Evolutionary conservation across 2,113 vertebrate genomes (phyloP), one percentile per base, ranked within the genome.

Genomic region (Paraplagusia blochii): DNA sequence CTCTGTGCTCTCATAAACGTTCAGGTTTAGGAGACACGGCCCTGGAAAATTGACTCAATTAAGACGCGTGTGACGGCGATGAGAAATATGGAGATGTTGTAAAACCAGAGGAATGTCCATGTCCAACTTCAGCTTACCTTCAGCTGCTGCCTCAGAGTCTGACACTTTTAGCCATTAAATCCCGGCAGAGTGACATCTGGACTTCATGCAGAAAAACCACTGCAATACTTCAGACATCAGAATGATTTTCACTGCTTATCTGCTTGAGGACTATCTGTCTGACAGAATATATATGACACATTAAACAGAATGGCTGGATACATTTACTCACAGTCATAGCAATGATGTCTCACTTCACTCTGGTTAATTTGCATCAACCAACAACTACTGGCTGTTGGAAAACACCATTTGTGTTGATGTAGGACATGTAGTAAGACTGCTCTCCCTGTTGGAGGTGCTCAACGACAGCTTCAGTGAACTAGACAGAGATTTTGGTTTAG

Each of bases 111-210:
- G 48, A 79, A 82, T 75, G 76, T 78, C 65, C 69, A 72, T 70
- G 81, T 77, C 42, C 39, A 58, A 74, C 47, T 66, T 67, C 56
- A 59, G 35, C 68, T 75, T 63, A 74, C 72, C 77, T 72, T 64
- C 62, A 51, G 70, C 60, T 63, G 71, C 79, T 73, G 80, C 80
- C 66, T 65, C 57, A 46, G 15, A 57, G 68, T 53, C 68, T 67
- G 57, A 71, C 54, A 65, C 74, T 78, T 77, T 77, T 59, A 47
- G 22, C 58, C 58, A 67, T 80, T 72, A 84, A 80, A 70, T 74
- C 58, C 44, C 54, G 58, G 69, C 63, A 58, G 56, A 75, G 68
- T 46, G 69, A 80, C 81, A 82, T 85, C 71, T 85, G 79, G 73
- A 78, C 62, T 61, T 67, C 59, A 75, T 81, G 69, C 62, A 70